phyloP scores from a whole-genome alignment of 2,113 vertebrate genomes.

The Xyliphius kryptos region DNA sequence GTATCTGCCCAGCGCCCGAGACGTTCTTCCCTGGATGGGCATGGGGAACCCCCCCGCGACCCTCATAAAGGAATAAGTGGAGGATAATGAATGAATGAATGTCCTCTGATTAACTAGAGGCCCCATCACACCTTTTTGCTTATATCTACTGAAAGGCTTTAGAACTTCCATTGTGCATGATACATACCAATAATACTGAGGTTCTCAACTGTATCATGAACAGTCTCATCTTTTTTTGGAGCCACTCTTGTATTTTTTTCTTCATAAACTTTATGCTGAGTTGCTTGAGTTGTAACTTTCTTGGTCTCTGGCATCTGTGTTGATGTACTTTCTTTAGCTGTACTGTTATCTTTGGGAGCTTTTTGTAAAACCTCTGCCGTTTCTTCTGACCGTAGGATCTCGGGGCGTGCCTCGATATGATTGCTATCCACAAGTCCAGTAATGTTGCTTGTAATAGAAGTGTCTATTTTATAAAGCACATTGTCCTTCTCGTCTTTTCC shows the following conservation, averaged over 20 bases:
- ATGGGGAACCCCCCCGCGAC: no score
- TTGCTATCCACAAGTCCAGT: slow-evolving; percentile 40
- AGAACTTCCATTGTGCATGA: no score
- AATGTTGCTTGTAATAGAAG: slow-evolving; percentile 40
- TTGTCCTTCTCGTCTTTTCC: slow-evolving; percentile 37
- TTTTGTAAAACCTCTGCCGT: background rate
- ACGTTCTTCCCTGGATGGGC: no score
- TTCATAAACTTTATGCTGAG: background rate
- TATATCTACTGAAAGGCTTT: no score
- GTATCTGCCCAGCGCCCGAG: no score
- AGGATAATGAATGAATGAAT: no score
- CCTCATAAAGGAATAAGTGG: no score
- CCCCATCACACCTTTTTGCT: no score
- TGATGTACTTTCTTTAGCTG: slow-evolving; percentile 4
- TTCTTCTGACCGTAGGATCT: slow-evolving; percentile 7
- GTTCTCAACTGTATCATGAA: slow-evolving; percentile 57
- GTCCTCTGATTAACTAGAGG: no score
- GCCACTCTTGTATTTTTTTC: slow-evolving; percentile 26
- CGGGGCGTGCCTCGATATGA: slow-evolving; percentile 31
- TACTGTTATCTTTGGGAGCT: slow-evolving; percentile 9
- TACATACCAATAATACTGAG: slow-evolving; percentile 56
- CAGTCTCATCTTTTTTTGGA: slow-evolving; percentile 18
- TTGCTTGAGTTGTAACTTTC: slow-evolving; percentile 2
- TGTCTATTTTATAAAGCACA: slow-evolving; percentile 37
- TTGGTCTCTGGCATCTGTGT: slow-evolving; percentile 14